Conservation (phyloP, 1,140 invertebrate species). For the Pentalonia nigronervosa region DNA sequence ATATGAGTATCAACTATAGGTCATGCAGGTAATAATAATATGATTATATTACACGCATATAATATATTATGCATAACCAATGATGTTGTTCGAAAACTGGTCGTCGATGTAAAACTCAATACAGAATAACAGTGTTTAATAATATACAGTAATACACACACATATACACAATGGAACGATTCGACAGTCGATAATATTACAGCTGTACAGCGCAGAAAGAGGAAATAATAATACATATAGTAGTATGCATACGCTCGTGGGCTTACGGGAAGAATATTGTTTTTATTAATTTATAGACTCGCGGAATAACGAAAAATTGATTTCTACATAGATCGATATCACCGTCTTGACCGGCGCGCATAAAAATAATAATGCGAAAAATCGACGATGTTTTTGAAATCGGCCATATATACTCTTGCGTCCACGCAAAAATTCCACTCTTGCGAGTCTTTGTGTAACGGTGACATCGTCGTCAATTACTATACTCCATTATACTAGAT, state of each 20-base stretch:
- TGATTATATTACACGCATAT: not conserved
- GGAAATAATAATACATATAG: not conserved
- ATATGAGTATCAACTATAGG: not conserved
- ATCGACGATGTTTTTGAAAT: not conserved
- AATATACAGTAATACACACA: not conserved
- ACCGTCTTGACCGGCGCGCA: not conserved
- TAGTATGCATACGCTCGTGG: not conserved
- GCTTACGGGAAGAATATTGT: not conserved
- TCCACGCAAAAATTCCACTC: not conserved
- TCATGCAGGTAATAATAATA: not conserved
- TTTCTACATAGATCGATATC: constrained; percentile 13
- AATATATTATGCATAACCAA: not conserved
- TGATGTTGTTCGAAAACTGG: constrained; percentile 10
- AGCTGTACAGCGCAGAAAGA: not conserved
- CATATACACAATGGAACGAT: not conserved
- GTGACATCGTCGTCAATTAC: not conserved
- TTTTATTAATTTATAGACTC: constrained; percentile 28
- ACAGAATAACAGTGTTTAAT: not conserved
- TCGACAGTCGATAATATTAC: not conserved
- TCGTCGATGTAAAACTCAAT: not conserved
- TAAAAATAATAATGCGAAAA: not conserved
- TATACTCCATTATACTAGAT: too few relatives aligned
- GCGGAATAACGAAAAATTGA: constrained; percentile 13
- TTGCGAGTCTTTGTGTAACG: not conserved
- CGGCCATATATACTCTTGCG: not conserved